Base-by-base conservation (phyloP, 2,113 vertebrate species). In the Hystrix cristata region DNA sequence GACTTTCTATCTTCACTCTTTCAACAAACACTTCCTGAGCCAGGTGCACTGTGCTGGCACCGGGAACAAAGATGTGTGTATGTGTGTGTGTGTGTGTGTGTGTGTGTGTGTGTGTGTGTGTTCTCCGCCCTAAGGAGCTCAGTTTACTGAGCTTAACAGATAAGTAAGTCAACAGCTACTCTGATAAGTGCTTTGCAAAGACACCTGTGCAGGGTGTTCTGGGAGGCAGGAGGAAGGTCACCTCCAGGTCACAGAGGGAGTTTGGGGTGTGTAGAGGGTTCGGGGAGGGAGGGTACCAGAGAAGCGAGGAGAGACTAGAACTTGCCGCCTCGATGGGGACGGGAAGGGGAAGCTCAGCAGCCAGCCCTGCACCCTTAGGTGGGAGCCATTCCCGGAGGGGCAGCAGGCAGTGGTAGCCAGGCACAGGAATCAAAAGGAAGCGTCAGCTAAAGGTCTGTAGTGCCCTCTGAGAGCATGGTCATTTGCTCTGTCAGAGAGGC, bases 1-100 rank as follows among this genome's bases (percentile, higher is more conserved):
- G 95, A 94, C 53, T 74, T 55, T 86, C 65, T 86, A 78, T 60
- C 60, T 71, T 87, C 69, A 79, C 87, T 96, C 82, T 78, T 92
- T 90, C 90, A 95, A 97, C 92, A 97, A 96, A 97, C 48, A 92
- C 76, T 94, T 97, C 53, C 90, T 92, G 87, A 92, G 84, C 94
- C 90, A 96, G 95, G 84, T 95, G 78, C 23, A 82, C 51, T 64
- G 31, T 67, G 60, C 71, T 83, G 90, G 96, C 74, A 79, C 65
- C 0, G 3, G 69, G 76, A 80, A 69, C 46, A 92, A 80, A 87
- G 72, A 79, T 18, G 38, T 64, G 7, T 43, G 25, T 23, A 7
- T 86, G 71, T 74, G 31, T 79, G n/a, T 85, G 43, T 48, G 25
- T 46, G 57, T 27, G 19, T 84, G 72, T 71, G 38, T 69, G 57